Percentiles rank a stretch among this genome's conserved stretches.
Evolutionary conservation across 2,113 vertebrate genomes (phyloP).

Genomic region (Falcunculus frontatus): DNA sequence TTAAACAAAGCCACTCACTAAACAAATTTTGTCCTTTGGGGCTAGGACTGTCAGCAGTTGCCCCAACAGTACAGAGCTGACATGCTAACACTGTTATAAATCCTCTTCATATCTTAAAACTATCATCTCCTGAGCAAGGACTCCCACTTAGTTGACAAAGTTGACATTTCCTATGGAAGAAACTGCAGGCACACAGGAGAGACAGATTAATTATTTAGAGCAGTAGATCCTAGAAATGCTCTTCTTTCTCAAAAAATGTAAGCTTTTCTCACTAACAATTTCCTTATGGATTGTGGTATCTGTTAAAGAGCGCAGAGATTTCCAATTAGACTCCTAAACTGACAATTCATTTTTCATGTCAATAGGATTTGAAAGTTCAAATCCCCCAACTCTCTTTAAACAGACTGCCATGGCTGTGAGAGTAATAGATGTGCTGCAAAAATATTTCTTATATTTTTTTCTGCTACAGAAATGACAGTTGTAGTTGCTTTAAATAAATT

Average conservation of each 20-base stretch:
- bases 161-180: not conserved
- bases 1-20: not conserved
- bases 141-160: not conserved
- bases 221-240: not conserved
- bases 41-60: not conserved
- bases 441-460: not conserved
- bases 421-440: not conserved
- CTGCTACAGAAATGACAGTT: not conserved
- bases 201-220: not conserved
- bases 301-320: not conserved
- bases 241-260: not conserved
- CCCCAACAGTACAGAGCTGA: not conserved
- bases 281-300: not conserved
- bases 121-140: not conserved
- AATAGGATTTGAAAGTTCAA: not conserved
- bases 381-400: not conserved
- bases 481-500: not conserved
- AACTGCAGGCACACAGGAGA: not conserved
- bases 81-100: not conserved
- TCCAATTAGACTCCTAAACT: not conserved
- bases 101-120: not conserved
- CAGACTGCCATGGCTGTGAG: not conserved
- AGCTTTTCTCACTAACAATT: not conserved
- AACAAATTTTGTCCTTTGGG: not conserved
- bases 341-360: not conserved